These are phyloP conservation scores for Scaptomyza graminum DNA, from an alignment of 1,140 invertebrate species.

Conservation along the genomic window DNA sequence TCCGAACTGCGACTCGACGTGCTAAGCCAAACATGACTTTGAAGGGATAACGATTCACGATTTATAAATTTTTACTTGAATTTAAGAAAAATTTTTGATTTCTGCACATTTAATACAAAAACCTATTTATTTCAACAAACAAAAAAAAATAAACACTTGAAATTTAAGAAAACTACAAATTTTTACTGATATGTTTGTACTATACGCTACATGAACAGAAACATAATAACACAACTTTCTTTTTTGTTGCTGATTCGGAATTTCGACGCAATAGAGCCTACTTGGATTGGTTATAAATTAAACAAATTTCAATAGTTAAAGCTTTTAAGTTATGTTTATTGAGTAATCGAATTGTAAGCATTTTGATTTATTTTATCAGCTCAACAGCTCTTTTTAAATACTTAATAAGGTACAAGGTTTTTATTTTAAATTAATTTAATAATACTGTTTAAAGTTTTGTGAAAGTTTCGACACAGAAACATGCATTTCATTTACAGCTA, in stretches of 20 bases:
- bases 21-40: conserved; percentile 58
- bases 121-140: conserved; percentile 8
- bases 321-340: not conserved
- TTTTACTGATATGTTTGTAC: conserved; percentile 51
- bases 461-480: conserved; percentile 57
- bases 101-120: conserved; percentile 10
- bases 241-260: not conserved
- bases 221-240: conserved; percentile 25
- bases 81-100: conserved; percentile 28
- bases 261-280: conserved; percentile 13
- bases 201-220: conserved; percentile 40
- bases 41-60: not conserved
- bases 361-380: conserved; percentile 24
- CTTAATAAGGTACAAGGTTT: conserved; percentile 72
- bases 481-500: conserved; percentile 32
- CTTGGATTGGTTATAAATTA: conserved; percentile 11
- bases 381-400: conserved; percentile 40
- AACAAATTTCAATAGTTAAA: not conserved
- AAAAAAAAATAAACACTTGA: conserved; percentile 4
- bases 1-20: conserved; percentile 42
- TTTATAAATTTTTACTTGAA: conserved; percentile 11
- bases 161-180: conserved; percentile 50
- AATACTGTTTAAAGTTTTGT: conserved; percentile 70
- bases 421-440: conserved; percentile 46
- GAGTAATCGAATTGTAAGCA: conserved; percentile 5